These are phyloP conservation scores for Lithophane leautieri DNA, from an alignment of 2,888 invertebrate species.

Conservation along the genomic window DNA sequence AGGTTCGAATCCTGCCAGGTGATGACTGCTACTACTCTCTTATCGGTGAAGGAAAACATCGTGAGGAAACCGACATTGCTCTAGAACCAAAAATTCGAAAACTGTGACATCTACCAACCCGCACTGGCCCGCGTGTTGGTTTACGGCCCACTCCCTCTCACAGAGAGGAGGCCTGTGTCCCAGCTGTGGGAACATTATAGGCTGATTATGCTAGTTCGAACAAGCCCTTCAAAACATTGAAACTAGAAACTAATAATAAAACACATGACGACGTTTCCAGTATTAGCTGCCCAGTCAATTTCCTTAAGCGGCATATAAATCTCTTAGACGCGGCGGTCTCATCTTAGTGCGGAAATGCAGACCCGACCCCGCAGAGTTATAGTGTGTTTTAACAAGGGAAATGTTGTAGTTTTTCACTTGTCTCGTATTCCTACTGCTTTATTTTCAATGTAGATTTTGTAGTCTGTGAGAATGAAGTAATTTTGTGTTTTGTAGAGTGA, in stretches of 20 bases:
- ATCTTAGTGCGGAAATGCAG: constrained; percentile 85
- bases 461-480: constrained; percentile 54
- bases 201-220: too few relatives aligned
- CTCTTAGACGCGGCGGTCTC: constrained; percentile 81
- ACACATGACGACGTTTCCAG: constrained; percentile 51
- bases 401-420: constrained; percentile 85
- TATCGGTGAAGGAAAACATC: too few relatives aligned
- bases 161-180: too few relatives aligned
- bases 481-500: constrained; percentile 50
- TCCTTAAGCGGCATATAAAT: constrained; percentile 85
- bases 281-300: constrained; percentile 80
- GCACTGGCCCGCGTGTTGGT: too few relatives aligned
- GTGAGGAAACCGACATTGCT: too few relatives aligned
- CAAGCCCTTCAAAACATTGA: not conserved
- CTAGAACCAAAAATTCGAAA: too few relatives aligned
- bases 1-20: too few relatives aligned
- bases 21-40: too few relatives aligned
- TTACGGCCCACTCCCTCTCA: too few relatives aligned
- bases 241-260: constrained; percentile 49
- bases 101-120: too few relatives aligned
- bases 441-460: constrained; percentile 67
- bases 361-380: constrained; percentile 83
- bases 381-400: constrained; percentile 85
- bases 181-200: too few relatives aligned
- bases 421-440: constrained; percentile 64